Evolutionary conservation across 2,113 vertebrate genomes (phyloP).

Genomic region (Anhinga rufa): DNA sequence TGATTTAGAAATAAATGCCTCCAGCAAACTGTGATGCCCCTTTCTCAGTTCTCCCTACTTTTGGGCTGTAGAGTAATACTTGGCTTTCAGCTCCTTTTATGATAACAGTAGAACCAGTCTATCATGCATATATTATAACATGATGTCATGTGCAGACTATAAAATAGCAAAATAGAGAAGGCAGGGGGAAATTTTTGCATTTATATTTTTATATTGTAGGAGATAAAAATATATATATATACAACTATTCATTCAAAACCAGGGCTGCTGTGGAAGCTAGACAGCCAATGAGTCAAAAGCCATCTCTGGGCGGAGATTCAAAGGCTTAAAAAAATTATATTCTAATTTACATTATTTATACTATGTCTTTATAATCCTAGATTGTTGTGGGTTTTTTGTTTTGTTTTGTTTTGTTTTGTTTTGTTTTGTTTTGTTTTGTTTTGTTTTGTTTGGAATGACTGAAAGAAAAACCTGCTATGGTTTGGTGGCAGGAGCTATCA

Average conservation of each 20-base stretch:
- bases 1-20: constrained; percentile 21
- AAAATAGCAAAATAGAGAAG: constrained; percentile 46
- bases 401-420: constrained; percentile 40
- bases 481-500: constrained; percentile 58
- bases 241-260: constrained; percentile 62
- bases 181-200: constrained; percentile 50
- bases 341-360: constrained; percentile 75
- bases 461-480: constrained; percentile 58
- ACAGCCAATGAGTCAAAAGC: constrained; percentile 66
- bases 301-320: constrained; percentile 48
- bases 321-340: constrained; percentile 71
- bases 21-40: constrained; percentile 54
- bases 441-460: constrained; percentile 47
- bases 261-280: constrained; percentile 65
- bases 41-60: constrained; percentile 17
- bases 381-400: constrained; percentile 51
- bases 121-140: constrained; percentile 34
- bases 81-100: constrained; percentile 47
- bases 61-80: constrained; percentile 50
- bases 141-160: constrained; percentile 47
- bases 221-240: constrained; percentile 47
- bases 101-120: constrained; percentile 40
- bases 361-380: constrained; percentile 73
- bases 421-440: constrained; percentile 44
- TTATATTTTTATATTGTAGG: constrained; percentile 61